Percentiles rank a stretch among this genome's conserved stretches.
Conservation (phyloP, 2,888 invertebrate species). For the Andrena camellia region DNA sequence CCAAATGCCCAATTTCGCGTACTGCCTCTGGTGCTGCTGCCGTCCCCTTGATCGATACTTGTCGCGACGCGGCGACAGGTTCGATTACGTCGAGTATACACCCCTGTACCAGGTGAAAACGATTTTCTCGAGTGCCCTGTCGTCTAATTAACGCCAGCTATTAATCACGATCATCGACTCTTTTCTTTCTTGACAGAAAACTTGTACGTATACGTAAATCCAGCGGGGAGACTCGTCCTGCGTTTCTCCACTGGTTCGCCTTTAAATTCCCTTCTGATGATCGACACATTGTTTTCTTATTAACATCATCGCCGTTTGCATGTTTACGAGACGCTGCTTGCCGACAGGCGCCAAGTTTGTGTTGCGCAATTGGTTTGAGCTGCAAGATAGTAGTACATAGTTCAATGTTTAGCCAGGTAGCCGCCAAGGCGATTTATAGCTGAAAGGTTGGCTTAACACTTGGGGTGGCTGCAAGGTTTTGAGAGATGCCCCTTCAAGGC, state of each 20-base stretch:
- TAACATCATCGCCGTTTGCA: neutral
- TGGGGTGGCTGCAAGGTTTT: too few species aligned
- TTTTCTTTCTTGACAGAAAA: too few species aligned
- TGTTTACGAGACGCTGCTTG: neutral
- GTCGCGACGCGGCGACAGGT: constrained; percentile 64
- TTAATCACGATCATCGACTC: constrained; percentile 5
- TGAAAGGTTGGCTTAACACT: neutral
- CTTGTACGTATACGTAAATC: too few species aligned
- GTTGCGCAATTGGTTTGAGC: neutral
- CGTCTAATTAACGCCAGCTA: constrained; percentile 6
- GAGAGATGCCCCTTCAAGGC: too few species aligned
- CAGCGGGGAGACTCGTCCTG: too few species aligned
- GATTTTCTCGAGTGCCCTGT: constrained; percentile 15
- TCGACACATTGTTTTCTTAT: too few species aligned
- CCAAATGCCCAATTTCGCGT: constrained; percentile 67
- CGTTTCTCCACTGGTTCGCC: too few species aligned
- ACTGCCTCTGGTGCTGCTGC: constrained; percentile 67
- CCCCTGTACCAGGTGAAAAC: constrained; percentile 78
- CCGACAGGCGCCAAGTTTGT: neutral
- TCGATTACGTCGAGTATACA: constrained; percentile 79
- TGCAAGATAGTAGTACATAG: neutral
- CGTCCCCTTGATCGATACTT: constrained; percentile 65
- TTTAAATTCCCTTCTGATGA: too few species aligned
- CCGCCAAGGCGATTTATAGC: neutral
- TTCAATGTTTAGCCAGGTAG: neutral